Conservation (phyloP, 2,888 invertebrate species). For the Cataglyphis altisquamis region DNA sequence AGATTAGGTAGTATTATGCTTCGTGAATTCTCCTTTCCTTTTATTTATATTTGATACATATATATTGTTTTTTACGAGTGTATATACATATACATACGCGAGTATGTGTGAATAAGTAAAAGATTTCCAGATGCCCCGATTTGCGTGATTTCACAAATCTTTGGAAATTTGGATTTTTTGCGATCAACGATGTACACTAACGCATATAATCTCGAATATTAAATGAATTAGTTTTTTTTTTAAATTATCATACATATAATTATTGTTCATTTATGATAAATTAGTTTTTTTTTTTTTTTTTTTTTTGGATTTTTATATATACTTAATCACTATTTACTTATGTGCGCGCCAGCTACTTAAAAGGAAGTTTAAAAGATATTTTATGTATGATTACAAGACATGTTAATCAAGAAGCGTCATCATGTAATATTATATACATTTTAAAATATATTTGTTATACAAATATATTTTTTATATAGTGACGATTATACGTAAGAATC, state of each 20-base stretch:
- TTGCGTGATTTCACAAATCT: constrained; percentile 54
- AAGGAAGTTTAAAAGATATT: not conserved
- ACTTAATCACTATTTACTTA: constrained; percentile 46
- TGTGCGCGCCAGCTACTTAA: constrained; percentile 54
- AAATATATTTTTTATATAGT: constrained; percentile 46
- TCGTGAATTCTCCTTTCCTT: constrained; percentile 55
- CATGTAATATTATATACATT: constrained; percentile 43
- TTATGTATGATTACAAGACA: constrained; percentile 12
- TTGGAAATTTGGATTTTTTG: constrained; percentile 61
- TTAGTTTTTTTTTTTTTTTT: not conserved
- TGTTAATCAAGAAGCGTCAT: constrained; percentile 24
- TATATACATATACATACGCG: constrained; percentile 24
- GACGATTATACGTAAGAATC: constrained; percentile 57
- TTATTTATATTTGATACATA: constrained; percentile 69
- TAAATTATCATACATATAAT: not conserved
- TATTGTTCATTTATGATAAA: not conserved
- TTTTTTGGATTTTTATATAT: not conserved
- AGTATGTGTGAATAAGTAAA: constrained; percentile 46
- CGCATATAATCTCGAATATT: constrained; percentile 8
- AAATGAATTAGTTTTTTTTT: not conserved
- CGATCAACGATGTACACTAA: constrained; percentile 56
- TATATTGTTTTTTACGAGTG: constrained; percentile 1
- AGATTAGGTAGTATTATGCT: constrained; percentile 69
- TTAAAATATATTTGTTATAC: constrained; percentile 36
- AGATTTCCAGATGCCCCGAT: constrained; percentile 57